Evolutionary conservation across 2,888 invertebrate species (phyloP).

Genomic region (Drosophila recens): DNA sequence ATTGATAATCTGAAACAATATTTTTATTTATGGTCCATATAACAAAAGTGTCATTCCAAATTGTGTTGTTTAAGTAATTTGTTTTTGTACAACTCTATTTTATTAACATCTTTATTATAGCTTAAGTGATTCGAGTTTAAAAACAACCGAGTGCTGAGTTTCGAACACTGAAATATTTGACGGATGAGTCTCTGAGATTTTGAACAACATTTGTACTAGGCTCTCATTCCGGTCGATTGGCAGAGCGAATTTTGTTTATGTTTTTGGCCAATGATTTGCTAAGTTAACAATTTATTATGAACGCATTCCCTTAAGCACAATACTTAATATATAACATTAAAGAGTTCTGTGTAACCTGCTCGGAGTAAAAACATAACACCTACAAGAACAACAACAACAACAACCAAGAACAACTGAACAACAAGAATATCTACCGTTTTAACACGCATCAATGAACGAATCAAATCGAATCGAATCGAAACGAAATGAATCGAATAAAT

Average conservation of each 20-base stretch:
- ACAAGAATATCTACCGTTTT: constrained; percentile 62
- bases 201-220: constrained; percentile 38
- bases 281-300: constrained; percentile 18
- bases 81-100: constrained; percentile 74
- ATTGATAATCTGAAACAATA: neutral
- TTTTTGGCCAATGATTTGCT: constrained; percentile 25
- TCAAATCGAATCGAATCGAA: constrained; percentile 25
- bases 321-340: constrained; percentile 4
- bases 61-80: constrained; percentile 71
- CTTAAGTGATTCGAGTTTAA: constrained; percentile 80
- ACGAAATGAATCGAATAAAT: constrained; percentile 19
- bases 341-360: constrained; percentile 43
- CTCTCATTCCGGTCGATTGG: constrained; percentile 33
- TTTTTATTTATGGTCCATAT: neutral
- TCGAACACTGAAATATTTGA: constrained; percentile 60
- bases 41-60: constrained; percentile 37
- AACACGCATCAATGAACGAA: constrained; percentile 72
- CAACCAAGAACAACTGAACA: constrained; percentile 33
- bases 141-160: constrained; percentile 78
- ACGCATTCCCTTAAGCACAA: constrained; percentile 37
- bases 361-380: constrained; percentile 74
- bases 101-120: constrained; percentile 75
- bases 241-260: constrained; percentile 25
- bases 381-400: constrained; percentile 55
- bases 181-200: constrained; percentile 69